These are phyloP conservation scores for Anhinga anhinga DNA, from an alignment of 2,113 vertebrate genomes.

Conservation along the genomic window DNA sequence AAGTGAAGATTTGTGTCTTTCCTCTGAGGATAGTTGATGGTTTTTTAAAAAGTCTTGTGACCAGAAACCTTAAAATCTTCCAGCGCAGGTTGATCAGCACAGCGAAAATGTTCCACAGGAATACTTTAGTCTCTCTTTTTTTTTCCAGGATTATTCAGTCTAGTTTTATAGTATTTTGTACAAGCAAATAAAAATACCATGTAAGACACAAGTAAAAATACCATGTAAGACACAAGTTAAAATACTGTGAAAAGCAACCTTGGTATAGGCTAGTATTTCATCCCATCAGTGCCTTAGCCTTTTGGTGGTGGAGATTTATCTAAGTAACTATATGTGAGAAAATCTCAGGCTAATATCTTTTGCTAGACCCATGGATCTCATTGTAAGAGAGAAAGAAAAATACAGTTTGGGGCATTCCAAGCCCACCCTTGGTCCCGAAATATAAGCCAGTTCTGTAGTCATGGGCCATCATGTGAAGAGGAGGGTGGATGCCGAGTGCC, in stretches of 20 bases:
- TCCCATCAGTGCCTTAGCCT: neutral
- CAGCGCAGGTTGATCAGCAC: neutral
- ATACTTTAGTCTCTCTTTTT: neutral
- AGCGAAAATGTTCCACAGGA: neutral
- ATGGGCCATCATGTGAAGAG: neutral
- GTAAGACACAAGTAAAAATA: conserved; percentile 2
- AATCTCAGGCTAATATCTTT: neutral
- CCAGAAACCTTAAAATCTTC: neutral
- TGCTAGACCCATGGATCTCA: neutral
- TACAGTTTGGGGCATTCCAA: neutral
- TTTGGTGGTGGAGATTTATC: neutral
- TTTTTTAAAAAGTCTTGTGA: neutral
- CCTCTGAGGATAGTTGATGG: neutral
- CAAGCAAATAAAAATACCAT: neutral
- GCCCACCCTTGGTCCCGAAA: neutral
- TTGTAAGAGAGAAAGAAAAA: neutral
- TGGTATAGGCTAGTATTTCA: neutral
- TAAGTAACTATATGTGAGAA: neutral
- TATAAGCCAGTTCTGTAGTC: neutral
- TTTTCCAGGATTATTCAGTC: neutral
- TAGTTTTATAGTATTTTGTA: neutral
- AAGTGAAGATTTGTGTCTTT: conserved; percentile 34
- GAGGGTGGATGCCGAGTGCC: neutral
- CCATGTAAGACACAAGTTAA: neutral
- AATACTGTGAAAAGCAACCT: neutral